Percentiles rank a stretch among this genome's conserved stretches.
Conservation (phyloP, 2,888 invertebrate species). For the Cepaea hortensis region DNA sequence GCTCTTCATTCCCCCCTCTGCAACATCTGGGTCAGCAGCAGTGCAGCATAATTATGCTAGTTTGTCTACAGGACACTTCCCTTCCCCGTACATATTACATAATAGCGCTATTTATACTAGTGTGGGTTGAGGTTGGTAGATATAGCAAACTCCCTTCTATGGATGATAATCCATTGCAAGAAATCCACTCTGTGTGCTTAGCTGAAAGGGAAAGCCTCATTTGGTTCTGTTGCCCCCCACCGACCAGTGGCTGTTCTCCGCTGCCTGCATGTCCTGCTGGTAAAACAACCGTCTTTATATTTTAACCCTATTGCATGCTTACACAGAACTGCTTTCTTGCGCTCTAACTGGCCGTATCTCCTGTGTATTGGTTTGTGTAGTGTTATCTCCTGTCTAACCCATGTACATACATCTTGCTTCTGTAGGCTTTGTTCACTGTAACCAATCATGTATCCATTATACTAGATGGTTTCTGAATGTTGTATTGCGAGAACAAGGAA, state of each 20-base stretch:
- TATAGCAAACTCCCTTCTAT: too few relatives aligned
- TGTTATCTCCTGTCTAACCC: slow-evolving; percentile 30
- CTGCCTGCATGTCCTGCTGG: slow-evolving; percentile 35
- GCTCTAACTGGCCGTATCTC: slow-evolving; percentile 28
- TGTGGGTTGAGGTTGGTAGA: slow-evolving; percentile 16
- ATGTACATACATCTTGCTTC: not conserved
- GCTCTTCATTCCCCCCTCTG: slow-evolving; percentile 1
- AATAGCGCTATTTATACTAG: slow-evolving; percentile 31
- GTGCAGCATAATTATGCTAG: too few relatives aligned
- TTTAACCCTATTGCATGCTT: slow-evolving; percentile 44
- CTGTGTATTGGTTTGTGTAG: slow-evolving; percentile 8
- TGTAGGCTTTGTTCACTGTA: not conserved
- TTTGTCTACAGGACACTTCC: too few relatives aligned
- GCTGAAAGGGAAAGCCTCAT: slow-evolving; percentile 44
- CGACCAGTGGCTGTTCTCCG: slow-evolving; percentile 32
- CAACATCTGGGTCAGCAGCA: not conserved
- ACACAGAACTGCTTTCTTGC: slow-evolving; percentile 15
- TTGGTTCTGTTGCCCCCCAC: slow-evolving; percentile 47
- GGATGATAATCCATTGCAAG: not conserved
- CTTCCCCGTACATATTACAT: not conserved
- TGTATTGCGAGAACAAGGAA: too few relatives aligned
- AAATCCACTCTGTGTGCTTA: slow-evolving; percentile 20
- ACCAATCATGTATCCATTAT: not conserved
- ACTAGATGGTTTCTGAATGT: too few relatives aligned
- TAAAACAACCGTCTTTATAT: slow-evolving; percentile 33